Conservation (phyloP, 2,797 vertebrate species). For the Coendou prehensilis region DNA sequence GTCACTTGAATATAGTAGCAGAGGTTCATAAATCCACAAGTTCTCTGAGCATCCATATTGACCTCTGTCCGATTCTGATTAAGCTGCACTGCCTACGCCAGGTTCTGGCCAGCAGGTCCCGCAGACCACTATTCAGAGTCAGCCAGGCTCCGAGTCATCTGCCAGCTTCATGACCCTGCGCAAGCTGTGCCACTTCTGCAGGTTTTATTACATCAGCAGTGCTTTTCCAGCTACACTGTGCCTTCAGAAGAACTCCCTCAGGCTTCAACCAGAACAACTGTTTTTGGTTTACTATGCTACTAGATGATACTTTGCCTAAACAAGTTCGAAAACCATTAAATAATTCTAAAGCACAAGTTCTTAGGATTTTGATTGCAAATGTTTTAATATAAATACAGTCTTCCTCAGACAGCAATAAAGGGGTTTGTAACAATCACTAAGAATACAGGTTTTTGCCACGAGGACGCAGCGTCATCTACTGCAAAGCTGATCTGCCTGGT, state of each 20-base stretch:
- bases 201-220: background rate
- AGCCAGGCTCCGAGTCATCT: background rate
- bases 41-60: background rate
- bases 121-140: background rate
- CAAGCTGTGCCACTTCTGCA: background rate
- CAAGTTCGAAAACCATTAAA: conserved; percentile 52
- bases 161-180: background rate
- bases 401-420: conserved; percentile 84
- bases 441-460: conserved; percentile 67
- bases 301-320: conserved; percentile 2
- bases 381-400: conserved; percentile 90
- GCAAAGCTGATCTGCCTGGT: conserved; percentile 61
- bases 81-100: background rate
- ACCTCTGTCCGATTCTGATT: background rate
- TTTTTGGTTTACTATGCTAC: background rate
- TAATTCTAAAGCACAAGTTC: conserved; percentile 60
- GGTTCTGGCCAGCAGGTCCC: background rate
- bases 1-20: background rate
- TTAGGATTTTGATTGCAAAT: conserved; percentile 85
- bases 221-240: background rate
- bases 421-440: conserved; percentile 81
- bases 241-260: background rate
- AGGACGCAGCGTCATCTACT: conserved; percentile 28
- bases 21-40: background rate
- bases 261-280: background rate